Percentiles rank a stretch among this genome's conserved stretches.
Evolutionary conservation across 1,140 invertebrate genomes (phyloP).

Genomic region (Solenopsis fugax): DNA sequence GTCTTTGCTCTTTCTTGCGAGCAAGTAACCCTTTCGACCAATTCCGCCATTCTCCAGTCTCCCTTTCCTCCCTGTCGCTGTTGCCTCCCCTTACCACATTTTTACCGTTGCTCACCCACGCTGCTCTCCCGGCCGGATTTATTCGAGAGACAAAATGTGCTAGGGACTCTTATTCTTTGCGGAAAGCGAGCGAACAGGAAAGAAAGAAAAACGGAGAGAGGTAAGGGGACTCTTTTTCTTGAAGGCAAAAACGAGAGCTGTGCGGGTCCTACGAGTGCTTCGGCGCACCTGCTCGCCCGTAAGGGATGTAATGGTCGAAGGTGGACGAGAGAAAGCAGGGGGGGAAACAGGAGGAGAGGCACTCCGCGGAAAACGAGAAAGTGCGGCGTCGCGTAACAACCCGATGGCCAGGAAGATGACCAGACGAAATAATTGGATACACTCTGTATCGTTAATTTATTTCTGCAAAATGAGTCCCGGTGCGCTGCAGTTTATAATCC

Average conservation of each 20-base stretch:
- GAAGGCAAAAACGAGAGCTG: conserved; percentile 32
- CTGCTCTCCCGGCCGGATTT: conserved; percentile 49
- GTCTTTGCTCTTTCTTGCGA: conserved; percentile 56
- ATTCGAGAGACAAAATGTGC: conserved; percentile 69
- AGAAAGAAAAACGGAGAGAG: background rate
- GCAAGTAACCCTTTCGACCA: conserved; percentile 52
- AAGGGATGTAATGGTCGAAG: conserved; percentile 57
- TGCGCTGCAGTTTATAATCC: background rate
- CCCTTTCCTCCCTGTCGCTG: background rate
- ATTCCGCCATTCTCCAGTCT: conserved; percentile 4
- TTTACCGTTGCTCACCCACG: conserved; percentile 41
- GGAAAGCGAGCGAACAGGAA: conserved; percentile 17
- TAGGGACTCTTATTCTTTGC: conserved; percentile 55
- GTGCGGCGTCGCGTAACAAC: conserved; percentile 38
- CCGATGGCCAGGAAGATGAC: background rate
- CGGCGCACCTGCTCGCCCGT: conserved; percentile 69
- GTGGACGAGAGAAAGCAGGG: conserved; percentile 27
- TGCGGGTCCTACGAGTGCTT: conserved; percentile 66
- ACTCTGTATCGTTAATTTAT: conserved; percentile 46
- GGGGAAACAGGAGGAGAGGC: background rate
- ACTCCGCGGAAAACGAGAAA: conserved; percentile 40
- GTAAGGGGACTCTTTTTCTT: conserved; percentile 17
- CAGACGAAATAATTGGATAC: conserved; percentile 55
- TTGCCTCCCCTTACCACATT: conserved; percentile 25
- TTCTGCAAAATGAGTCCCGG: background rate